Conservation (phyloP, 2,888 invertebrate species). For the Dromius quadrimaculatus region DNA sequence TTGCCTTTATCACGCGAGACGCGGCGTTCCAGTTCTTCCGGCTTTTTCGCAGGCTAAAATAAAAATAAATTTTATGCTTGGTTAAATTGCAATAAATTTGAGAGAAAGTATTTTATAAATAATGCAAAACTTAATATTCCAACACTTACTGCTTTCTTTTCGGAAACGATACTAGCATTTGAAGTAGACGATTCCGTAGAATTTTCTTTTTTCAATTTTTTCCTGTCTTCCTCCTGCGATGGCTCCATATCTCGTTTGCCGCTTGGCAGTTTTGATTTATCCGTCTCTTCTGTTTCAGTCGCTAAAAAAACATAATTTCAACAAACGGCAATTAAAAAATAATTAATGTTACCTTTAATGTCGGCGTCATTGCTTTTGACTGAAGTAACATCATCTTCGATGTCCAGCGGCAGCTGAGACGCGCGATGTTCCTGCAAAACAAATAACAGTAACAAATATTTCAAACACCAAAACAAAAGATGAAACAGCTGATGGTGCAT, state of each 20-base stretch:
- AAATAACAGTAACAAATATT: slow-evolving; percentile 7
- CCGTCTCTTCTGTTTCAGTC: slow-evolving; percentile 64
- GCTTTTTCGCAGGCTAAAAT: slow-evolving; percentile 77
- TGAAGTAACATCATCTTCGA: slow-evolving; percentile 92
- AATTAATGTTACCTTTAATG: slow-evolving; percentile 73
- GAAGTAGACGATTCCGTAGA: slow-evolving; percentile 54
- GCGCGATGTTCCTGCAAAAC: slow-evolving; percentile 85
- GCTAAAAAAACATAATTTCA: slow-evolving; percentile 58
- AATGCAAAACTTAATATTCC: slow-evolving; percentile 10
- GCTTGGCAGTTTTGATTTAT: slow-evolving; percentile 53
- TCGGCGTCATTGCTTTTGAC: slow-evolving; percentile 87
- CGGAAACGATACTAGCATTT: slow-evolving; percentile 55
- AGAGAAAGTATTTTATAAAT: slow-evolving; percentile 31
- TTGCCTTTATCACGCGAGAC: slow-evolving; percentile 81
- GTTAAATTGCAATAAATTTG: slow-evolving; percentile 28
- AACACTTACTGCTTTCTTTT: slow-evolving; percentile 58
- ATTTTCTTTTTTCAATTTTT: slow-evolving; percentile 58
- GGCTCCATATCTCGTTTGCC: slow-evolving; percentile 50
- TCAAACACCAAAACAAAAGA: no score
- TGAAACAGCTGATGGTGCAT: no score
- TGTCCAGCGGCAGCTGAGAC: slow-evolving; percentile 89
- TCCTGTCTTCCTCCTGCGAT: slow-evolving; percentile 52
- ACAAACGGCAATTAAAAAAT: slow-evolving; percentile 2
- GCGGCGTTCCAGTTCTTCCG: slow-evolving; percentile 69
- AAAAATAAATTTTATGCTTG: slow-evolving; percentile 2